phyloP scores from a whole-genome alignment of 2,888 invertebrate species.

The Nomada goodeniana region DNA sequence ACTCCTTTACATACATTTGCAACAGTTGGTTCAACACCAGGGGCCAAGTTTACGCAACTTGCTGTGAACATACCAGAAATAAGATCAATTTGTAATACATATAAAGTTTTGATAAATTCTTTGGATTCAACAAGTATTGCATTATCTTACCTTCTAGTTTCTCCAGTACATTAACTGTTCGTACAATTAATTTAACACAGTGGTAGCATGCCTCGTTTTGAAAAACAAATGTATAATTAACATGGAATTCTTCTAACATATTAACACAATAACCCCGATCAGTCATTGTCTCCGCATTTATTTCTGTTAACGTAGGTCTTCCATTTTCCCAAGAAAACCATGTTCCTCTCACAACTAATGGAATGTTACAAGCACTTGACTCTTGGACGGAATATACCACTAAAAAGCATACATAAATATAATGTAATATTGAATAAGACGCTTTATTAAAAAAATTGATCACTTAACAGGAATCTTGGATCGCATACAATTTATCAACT shows the following conservation, averaged over 20 bases:
- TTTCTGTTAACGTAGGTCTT: slow-evolving; percentile 91
- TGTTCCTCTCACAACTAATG: slow-evolving; percentile 91
- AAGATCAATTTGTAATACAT: not conserved
- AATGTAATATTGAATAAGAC: slow-evolving; percentile 1
- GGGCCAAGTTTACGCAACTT: slow-evolving; percentile 90
- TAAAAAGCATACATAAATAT: slow-evolving; percentile 8
- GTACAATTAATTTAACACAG: slow-evolving; percentile 93
- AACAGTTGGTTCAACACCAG: slow-evolving; percentile 89
- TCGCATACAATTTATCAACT: not conserved
- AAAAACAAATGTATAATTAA: slow-evolving; percentile 95
- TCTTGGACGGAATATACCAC: slow-evolving; percentile 48
- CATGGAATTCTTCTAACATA: slow-evolving; percentile 90
- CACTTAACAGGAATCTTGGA: not conserved
- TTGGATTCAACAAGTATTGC: not conserved
- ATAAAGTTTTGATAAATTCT: not conserved
- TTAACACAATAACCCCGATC: slow-evolving; percentile 90
- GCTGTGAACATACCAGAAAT: slow-evolving; percentile 82
- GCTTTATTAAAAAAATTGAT: not conserved
- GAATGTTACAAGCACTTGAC: slow-evolving; percentile 88
- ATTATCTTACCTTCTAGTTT: slow-evolving; percentile 91
- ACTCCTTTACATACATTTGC: slow-evolving; percentile 91
- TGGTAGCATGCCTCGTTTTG: slow-evolving; percentile 89
- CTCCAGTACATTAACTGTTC: slow-evolving; percentile 95
- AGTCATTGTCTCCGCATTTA: slow-evolving; percentile 92
- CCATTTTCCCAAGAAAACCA: slow-evolving; percentile 98